Conservation (phyloP, 2,888 invertebrate genomes). For the Caradrina kadenii region DNA sequence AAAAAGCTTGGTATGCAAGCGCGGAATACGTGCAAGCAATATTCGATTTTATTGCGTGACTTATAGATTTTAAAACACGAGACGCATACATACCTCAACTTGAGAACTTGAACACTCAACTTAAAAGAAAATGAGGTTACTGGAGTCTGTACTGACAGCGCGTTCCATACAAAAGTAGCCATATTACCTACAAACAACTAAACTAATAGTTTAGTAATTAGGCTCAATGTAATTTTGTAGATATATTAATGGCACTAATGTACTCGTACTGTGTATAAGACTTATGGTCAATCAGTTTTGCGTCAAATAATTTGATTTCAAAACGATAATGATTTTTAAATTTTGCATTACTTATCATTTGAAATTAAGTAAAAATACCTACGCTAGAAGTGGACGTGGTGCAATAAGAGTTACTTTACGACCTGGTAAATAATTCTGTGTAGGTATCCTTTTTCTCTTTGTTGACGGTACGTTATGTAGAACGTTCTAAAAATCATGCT, state of each 20-base stretch:
- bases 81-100: neutral
- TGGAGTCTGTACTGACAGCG: neutral
- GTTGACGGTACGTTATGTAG: constrained; percentile 12
- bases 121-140: neutral
- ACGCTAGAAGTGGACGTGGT: neutral
- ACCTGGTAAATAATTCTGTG: neutral
- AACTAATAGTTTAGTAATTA: neutral
- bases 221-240: neutral
- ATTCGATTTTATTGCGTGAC: constrained; percentile 1
- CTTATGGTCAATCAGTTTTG: too few relatives aligned
- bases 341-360: too few relatives aligned
- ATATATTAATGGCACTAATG: too few relatives aligned
- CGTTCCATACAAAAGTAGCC: neutral
- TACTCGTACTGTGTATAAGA: too few relatives aligned
- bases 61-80: neutral
- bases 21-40: neutral
- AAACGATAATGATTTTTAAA: too few relatives aligned
- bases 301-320: too few relatives aligned
- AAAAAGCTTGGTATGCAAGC: constrained; percentile 15
- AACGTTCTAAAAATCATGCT: constrained; percentile 21
- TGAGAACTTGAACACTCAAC: constrained; percentile 4
- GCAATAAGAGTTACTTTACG: neutral
- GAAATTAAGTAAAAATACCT: too few relatives aligned
- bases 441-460: neutral
- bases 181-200: neutral